Base-by-base conservation (phyloP, 2,888 invertebrate species). In the Callyntrura sp. region DNA sequence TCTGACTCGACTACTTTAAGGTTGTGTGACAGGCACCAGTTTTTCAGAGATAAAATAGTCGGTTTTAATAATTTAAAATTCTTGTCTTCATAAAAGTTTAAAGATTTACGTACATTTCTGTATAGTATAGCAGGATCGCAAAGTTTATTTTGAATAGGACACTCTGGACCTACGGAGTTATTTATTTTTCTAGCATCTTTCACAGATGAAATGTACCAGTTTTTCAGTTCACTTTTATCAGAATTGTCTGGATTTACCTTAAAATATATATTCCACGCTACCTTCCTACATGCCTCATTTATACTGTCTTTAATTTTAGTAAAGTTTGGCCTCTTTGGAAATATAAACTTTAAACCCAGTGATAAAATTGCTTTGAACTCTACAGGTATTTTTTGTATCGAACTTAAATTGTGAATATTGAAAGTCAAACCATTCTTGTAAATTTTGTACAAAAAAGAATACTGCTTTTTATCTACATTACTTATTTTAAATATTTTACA, bases 231-330 rank as follows among this genome's bases (percentile, higher is more conserved):
- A n/a, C n/a, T n/a, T n/a, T n/a, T n/a, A n/a, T n/a, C n/a, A n/a
- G n/a, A n/a, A n/a, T n/a, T n/a, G n/a, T 65, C 28, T 5, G 4
- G 4, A 23, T 65, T 14, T 11, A 25, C 23, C 5, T 20, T 23
- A 65, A 65, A 65, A 65, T 65, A 23, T 25, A 65, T n/a, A 9
- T 65, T 65, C 65, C 65, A 65, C 6, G 65, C 12, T 25, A 65
- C 4, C 14, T 14, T 65, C 23, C 65, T 5, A 5, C 14, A 12
- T 11, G 6, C 14, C 4, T 65, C 65, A 25, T 65, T n/a, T 23
- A 65, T 23, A 65, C 23, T 2, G 5, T 6, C 14, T 23, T 4
- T 25, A 25, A 14, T 20, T 5, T 11, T 6, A 20, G 8, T 57
- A 57, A 6, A 57, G n/a, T 57, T 57, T 8, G 57, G 57, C 4